Conservation (phyloP, 2,888 invertebrate species). For the Trissoscelio sp. region DNA sequence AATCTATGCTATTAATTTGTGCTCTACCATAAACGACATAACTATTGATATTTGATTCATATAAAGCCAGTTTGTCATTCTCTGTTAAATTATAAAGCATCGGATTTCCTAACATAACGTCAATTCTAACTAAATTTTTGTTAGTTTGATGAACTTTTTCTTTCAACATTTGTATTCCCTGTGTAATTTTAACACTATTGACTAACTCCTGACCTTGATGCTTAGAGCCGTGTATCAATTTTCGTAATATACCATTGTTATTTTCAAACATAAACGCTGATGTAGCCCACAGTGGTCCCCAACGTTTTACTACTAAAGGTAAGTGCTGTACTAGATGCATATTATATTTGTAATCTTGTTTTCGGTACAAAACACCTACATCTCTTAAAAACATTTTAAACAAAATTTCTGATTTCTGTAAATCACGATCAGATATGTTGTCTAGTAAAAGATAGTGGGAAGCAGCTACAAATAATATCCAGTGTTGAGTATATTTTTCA, state of each 20-base stretch:
- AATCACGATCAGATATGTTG: background rate
- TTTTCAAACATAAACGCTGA: too few relatives aligned
- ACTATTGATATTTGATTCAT: too few relatives aligned
- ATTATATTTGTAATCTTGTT: conserved; percentile 5
- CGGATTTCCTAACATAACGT: background rate
- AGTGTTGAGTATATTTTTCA: conserved; percentile 11
- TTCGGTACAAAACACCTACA: background rate
- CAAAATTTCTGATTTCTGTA: background rate
- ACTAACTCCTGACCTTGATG: background rate
- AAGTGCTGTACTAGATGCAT: conserved; percentile 1
- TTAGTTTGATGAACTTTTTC: background rate
- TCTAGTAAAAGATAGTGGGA: background rate
- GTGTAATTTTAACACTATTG: background rate
- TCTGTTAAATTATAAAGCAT: background rate
- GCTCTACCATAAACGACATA: too few relatives aligned
- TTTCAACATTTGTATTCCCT: background rate
- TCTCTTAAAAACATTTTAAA: conserved; percentile 21
- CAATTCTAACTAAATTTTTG: background rate
- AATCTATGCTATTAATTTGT: background rate
- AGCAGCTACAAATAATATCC: conserved; percentile 17
- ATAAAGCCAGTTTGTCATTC: too few relatives aligned
- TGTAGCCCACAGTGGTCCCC: conserved; percentile 7
- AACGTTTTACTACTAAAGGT: background rate
- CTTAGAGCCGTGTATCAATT: background rate
- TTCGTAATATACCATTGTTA: background rate